These are phyloP conservation scores for Trinectes maculatus DNA, from an alignment of 2,113 vertebrate species.

Conservation along the genomic window DNA sequence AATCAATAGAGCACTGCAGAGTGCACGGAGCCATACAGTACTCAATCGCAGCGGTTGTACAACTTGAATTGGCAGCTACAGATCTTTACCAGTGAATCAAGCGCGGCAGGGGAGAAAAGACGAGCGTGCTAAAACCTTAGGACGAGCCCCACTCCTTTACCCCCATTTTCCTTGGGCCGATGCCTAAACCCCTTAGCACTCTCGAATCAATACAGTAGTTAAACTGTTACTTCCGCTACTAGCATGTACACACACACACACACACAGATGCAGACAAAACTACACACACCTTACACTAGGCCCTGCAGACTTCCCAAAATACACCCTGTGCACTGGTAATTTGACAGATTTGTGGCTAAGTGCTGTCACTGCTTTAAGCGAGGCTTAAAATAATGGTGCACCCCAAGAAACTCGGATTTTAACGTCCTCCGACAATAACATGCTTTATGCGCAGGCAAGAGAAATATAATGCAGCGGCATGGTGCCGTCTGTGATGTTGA, in stretches of 20 bases:
- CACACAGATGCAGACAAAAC: conserved; percentile 13
- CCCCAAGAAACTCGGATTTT: conserved; percentile 24
- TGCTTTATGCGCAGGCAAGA: conserved; percentile 31
- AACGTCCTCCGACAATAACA: conserved; percentile 31
- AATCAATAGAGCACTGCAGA: conserved; percentile 78
- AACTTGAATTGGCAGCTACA: conserved; percentile 69
- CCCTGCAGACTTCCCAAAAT: conserved; percentile 64
- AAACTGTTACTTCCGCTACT: conserved; percentile 76
- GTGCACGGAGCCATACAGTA: conserved; percentile 65
- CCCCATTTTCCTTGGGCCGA: conserved; percentile 67
- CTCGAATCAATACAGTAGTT: conserved; percentile 79
- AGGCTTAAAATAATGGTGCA: conserved; percentile 60
- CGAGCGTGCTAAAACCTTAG: conserved; percentile 53
- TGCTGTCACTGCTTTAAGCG: conserved; percentile 61
- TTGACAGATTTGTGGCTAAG: conserved; percentile 69
- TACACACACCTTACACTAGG: conserved; percentile 48
- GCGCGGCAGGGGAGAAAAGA: conserved; percentile 53
- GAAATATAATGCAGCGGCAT: conserved; percentile 12
- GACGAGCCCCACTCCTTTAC: conserved; percentile 56
- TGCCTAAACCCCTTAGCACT: conserved; percentile 74
- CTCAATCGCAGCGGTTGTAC: conserved; percentile 73
- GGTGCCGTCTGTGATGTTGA: background rate
- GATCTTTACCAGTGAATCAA: conserved; percentile 75
- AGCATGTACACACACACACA: conserved; percentile 47
- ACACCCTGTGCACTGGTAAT: conserved; percentile 66